Evolutionary conservation across 2,797 vertebrate genomes (phyloP).

Genomic region (Sebastes ruberrimus): DNA sequence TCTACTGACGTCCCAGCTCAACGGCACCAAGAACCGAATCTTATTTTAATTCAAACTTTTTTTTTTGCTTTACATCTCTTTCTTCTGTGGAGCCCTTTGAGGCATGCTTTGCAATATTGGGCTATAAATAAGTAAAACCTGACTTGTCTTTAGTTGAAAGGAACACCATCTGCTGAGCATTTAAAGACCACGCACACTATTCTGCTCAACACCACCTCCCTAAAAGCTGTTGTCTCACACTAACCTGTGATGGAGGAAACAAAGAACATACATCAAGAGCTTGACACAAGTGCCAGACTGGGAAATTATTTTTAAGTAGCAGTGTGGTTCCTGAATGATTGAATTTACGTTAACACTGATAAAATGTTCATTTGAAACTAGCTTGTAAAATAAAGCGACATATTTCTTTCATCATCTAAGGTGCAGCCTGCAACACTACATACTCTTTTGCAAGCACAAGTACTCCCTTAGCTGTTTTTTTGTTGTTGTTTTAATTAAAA

Average conservation of each 20-base stretch:
- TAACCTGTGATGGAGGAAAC: slow-evolving; percentile 27
- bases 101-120: slow-evolving; percentile 4
- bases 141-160: slow-evolving; percentile 35
- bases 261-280: slow-evolving; percentile 32
- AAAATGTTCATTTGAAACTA: slow-evolving; percentile 32
- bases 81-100: neutral
- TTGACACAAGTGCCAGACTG: slow-evolving; percentile 33
- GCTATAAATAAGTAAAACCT: slow-evolving; percentile 39
- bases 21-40: neutral
- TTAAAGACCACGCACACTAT: slow-evolving; percentile 19
- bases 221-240: slow-evolving; percentile 14
- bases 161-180: slow-evolving; percentile 41
- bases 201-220: slow-evolving; percentile 7
- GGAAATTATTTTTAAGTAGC: slow-evolving; percentile 38
- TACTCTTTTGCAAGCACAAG: slow-evolving; percentile 23
- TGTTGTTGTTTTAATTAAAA: slow-evolving; percentile 77
- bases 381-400: slow-evolving; percentile 38
- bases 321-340: slow-evolving; percentile 22
- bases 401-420: slow-evolving; percentile 39
- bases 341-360: slow-evolving; percentile 33
- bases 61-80: neutral
- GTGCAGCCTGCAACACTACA: slow-evolving; percentile 22
- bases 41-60: slow-evolving; percentile 3
- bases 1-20: neutral
- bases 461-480: slow-evolving; percentile 48